A percentile compares a stretch with the other conserved stretches of the same genome.
Conservation (phyloP, 2,888 invertebrate species). For the Spatulosminthurus flaviceps region DNA sequence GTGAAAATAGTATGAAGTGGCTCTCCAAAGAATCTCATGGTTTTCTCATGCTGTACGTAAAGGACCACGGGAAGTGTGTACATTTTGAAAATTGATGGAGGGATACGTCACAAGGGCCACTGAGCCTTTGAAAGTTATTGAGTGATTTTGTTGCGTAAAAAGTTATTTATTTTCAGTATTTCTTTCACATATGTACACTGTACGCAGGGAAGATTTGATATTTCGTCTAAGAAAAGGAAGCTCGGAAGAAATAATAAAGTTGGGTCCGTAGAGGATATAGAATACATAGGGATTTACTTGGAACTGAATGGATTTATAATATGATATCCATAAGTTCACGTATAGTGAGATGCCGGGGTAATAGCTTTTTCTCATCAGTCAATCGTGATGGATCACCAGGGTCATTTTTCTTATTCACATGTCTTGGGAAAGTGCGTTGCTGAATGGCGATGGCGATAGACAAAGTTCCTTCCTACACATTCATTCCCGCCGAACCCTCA, state of each 20-base stretch:
- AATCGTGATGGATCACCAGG: constrained; percentile 45
- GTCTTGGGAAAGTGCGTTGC: constrained; percentile 24
- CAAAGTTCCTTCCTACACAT: constrained; percentile 29
- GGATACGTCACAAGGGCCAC: not conserved
- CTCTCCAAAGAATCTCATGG: too few relatives aligned
- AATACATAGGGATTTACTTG: not conserved
- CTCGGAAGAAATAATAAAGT: not conserved
- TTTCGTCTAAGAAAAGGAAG: not conserved
- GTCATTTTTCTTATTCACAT: constrained; percentile 47
- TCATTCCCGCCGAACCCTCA: not conserved
- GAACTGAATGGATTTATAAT: not conserved
- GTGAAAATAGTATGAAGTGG: too few relatives aligned
- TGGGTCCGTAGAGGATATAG: not conserved
- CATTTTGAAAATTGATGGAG: too few relatives aligned
- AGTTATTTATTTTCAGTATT: not conserved
- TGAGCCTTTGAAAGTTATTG: not conserved
- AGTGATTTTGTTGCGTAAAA: not conserved
- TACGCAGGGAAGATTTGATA: constrained; percentile 7
- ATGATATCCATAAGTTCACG: constrained; percentile 13
- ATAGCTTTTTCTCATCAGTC: constrained; percentile 44
- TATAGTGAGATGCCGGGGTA: not conserved
- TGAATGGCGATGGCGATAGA: constrained; percentile 33
- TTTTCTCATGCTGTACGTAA: too few relatives aligned
- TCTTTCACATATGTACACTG: too few relatives aligned
- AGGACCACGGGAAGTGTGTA: not conserved